Evolutionary conservation across 2,113 vertebrate species (phyloP).

Genomic region (Coreoperca whiteheadi): DNA sequence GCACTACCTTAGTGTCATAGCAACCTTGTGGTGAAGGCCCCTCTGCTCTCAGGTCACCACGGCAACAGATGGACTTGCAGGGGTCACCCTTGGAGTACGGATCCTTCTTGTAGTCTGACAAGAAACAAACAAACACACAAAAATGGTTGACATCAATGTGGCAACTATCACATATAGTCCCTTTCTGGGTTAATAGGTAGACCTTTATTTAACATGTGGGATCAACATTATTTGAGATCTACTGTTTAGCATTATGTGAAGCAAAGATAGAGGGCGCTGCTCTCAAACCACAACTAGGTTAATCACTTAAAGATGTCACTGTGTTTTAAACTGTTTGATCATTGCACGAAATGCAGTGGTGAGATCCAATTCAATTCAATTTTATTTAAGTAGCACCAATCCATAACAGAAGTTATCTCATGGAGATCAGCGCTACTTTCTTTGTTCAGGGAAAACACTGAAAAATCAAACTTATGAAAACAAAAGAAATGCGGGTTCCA

Average conservation of each 20-base stretch:
- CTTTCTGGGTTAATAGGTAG: not conserved
- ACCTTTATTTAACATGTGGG: not conserved
- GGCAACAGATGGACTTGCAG: slow-evolving; percentile 93
- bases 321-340: not conserved
- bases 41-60: slow-evolving; percentile 85
- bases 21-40: slow-evolving; percentile 88
- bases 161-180: not conserved
- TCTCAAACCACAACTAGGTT: not conserved
- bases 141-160: not conserved
- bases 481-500: not conserved
- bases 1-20: slow-evolving; percentile 92
- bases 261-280: not conserved
- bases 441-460: no score
- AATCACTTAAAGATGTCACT: not conserved
- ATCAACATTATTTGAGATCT: not conserved
- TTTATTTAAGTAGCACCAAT: no score
- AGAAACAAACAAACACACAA: not conserved
- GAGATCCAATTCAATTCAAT: no score
- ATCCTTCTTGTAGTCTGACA: slow-evolving; percentile 90
- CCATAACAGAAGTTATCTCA: no score
- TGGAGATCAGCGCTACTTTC: not conserved
- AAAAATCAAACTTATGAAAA: not conserved
- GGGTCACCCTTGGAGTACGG: slow-evolving; percentile 89
- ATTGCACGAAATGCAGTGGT: not conserved
- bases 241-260: not conserved